phyloP scores from a whole-genome alignment of 2,113 vertebrate species.

The Myotis brandtii region DNA sequence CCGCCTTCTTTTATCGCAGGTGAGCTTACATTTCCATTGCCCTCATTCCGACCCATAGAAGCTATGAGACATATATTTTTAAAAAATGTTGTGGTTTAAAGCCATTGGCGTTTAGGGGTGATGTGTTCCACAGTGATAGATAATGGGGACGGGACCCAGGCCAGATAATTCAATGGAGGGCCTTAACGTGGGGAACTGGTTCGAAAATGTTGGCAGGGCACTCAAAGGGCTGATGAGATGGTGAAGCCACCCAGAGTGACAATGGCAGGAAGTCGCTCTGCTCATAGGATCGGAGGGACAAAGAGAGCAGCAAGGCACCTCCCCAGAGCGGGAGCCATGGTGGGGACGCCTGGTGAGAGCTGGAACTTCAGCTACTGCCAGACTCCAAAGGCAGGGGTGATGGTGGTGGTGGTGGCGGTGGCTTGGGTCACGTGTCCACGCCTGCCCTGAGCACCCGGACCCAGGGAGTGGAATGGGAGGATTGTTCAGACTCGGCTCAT shows the following conservation, averaged over 20 bases:
- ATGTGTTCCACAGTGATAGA: not conserved
- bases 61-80: not conserved
- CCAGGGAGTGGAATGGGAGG: not conserved
- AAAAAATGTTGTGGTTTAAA: constrained; percentile 2
- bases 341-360: not conserved
- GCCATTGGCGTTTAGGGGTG: not conserved
- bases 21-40: not conserved
- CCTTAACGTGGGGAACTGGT: not conserved
- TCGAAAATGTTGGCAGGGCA: not conserved
- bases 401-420: too few species aligned
- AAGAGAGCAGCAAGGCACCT: not conserved
- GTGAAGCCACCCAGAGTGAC: not conserved
- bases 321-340: not conserved
- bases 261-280: not conserved
- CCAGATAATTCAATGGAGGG: not conserved
- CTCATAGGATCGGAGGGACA: not conserved
- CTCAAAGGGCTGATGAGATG: not conserved
- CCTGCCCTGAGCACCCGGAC: not conserved
- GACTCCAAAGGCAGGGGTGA: too few species aligned
- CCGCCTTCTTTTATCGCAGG: not conserved
- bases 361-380: not conserved
- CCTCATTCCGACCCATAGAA: not conserved
- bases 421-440: not conserved
- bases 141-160: not conserved
- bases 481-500: not conserved